A percentile compares a stretch with the other conserved stretches of the same genome.
Conservation (phyloP, 2,113 vertebrate genomes). For the Crotophaga sulcirostris region DNA sequence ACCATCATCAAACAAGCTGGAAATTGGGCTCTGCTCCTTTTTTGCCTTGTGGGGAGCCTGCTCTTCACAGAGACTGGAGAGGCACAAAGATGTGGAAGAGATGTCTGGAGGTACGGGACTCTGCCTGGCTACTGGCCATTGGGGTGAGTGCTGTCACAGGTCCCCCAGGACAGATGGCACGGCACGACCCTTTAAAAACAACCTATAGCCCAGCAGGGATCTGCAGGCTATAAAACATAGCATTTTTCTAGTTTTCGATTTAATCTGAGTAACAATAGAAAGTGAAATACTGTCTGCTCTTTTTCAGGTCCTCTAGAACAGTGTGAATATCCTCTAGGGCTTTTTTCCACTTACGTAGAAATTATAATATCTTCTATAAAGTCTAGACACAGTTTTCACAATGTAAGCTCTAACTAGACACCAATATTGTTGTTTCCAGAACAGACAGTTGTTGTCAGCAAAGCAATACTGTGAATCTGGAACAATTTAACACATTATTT, state of each 20-base stretch:
- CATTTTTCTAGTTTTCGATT: rapidly evolving
- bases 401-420: neutral
- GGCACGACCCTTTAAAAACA: neutral
- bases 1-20: rapidly evolving
- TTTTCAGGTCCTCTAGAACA: neutral
- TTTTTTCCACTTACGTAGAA: neutral
- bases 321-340: neutral
- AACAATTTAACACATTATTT: neutral
- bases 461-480: neutral
- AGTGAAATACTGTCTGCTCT: neutral
- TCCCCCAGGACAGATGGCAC: neutral
- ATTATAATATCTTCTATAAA: neutral
- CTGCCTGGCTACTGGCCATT: neutral
- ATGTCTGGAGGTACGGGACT: rapidly evolving
- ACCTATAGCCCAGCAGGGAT: neutral
- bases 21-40: neutral
- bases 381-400: neutral
- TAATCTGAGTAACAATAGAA: neutral
- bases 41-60: neutral
- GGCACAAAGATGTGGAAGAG: neutral
- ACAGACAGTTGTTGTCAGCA: neutral
- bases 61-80: neutral
- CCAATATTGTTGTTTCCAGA: neutral
- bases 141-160: rapidly evolving
- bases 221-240: neutral